Conservation (phyloP, 2,797 vertebrate genomes). For the Pangasius krempfi region DNA sequence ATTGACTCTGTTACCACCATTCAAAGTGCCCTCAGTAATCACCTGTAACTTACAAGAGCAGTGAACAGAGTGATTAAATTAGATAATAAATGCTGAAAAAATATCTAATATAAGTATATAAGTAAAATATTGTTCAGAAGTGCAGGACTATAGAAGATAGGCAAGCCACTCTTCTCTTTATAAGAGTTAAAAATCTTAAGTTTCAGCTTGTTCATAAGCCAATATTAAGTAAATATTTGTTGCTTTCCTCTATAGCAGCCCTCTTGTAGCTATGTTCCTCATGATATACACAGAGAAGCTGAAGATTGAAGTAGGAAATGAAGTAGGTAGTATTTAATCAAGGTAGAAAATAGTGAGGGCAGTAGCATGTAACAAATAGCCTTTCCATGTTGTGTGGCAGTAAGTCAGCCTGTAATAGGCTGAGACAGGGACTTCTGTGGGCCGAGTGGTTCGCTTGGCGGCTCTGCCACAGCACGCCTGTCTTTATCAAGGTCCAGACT, state of each 20-base stretch:
- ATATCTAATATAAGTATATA: too few species aligned
- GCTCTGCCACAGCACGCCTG: conserved; percentile 56
- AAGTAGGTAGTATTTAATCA: conserved; percentile 55
- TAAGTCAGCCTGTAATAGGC: conserved; percentile 70
- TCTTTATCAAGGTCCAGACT: conserved; percentile 66
- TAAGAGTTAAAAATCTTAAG: background rate
- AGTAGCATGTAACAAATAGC: conserved; percentile 62
- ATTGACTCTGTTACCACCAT: background rate
- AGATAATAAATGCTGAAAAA: background rate
- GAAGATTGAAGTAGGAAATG: conserved; percentile 28
- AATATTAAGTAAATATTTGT: conserved; percentile 64
- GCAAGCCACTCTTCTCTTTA: background rate
- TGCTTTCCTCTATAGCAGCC: conserved; percentile 50
- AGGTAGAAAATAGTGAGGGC: conserved; percentile 52
- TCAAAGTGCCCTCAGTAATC: background rate
- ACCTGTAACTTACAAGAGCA: background rate
- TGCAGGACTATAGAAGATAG: background rate
- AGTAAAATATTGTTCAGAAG: background rate
- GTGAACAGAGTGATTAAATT: background rate
- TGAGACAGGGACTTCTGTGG: conserved; percentile 62
- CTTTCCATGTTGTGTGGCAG: conserved; percentile 55
- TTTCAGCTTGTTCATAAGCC: background rate
- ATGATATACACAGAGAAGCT: conserved; percentile 32
- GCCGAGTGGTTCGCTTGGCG: conserved; percentile 56
- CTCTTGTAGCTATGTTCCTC: conserved; percentile 62